Base-by-base conservation (phyloP, 2,888 invertebrate species). In the Flexamia atlantica region DNA sequence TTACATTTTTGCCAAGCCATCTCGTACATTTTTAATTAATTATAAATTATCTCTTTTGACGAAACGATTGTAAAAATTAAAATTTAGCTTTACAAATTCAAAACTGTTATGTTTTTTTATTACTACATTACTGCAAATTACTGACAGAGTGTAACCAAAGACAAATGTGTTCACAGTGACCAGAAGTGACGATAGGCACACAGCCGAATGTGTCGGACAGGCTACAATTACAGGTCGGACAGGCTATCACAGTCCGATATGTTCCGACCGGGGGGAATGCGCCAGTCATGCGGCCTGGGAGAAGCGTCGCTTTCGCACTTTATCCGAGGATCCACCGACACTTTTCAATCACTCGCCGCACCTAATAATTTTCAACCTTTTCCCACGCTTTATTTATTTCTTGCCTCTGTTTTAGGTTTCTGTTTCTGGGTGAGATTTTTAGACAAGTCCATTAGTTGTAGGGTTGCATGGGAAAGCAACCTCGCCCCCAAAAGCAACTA, bases 361-460 rank as follows among this genome's bases (percentile, higher is more conserved):
- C 36, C 36, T 36, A n/a, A 36, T 36, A 64, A 28, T 30, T 30
- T 30, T 30, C 12, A 14, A 4, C 7, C 25, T 64, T 53, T 64
- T 64, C 64, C 64, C 64, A 64, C 64, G 64, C 64, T 30, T 64
- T 25, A 64, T 30, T 64, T 25, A 64, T 64, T 64, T 64, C 30
- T 64, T 28, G 30, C 30, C 64, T 5, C 14, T 53, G 20, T 7
- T 53, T 53, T 20, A 23, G 12, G 46, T 46, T 46, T 46, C 46
- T 46, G 46, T 46, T 46, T 46, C 46, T 46, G 36, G 36, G 36
- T 7, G 36, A 46, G 12, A 12, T 12, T 12, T 46, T 46, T 46
- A 7, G 46, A 46, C 17, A 17, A 17, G 46, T 46, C 46, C 46
- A 46, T 46, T 46, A 46, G 46, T 3, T n/a, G n/a, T n/a, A n/a